Conservation (phyloP, 2,113 vertebrate species). For the Austrofundulus limnaeus region DNA sequence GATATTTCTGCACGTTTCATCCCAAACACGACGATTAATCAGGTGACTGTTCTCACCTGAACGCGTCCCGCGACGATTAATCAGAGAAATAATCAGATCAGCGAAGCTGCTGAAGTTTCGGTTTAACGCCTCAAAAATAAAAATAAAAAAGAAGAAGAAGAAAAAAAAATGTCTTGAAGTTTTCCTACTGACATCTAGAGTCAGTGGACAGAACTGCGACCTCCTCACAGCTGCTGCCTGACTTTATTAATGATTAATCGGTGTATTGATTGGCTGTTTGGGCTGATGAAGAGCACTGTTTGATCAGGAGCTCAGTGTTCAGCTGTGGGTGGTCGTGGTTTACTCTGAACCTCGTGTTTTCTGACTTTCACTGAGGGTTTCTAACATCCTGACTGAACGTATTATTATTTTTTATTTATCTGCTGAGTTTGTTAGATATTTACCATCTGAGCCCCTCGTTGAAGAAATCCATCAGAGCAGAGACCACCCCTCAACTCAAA, state of each 20-base stretch:
- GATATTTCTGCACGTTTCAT: background rate
- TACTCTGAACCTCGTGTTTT: slow-evolving; percentile 13
- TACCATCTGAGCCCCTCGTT: background rate
- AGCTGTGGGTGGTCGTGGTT: slow-evolving; percentile 18
- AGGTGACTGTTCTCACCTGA: slow-evolving; percentile 19
- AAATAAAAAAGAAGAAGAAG: slow-evolving; percentile 3
- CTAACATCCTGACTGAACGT: background rate
- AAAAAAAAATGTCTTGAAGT: background rate
- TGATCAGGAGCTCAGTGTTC: slow-evolving; percentile 48
- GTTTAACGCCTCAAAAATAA: slow-evolving; percentile 39
- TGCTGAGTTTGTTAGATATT: slow-evolving; percentile 2
- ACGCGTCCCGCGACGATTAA: background rate
- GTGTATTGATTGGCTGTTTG: slow-evolving; percentile 67
- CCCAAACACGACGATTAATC: background rate
- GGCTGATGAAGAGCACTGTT: slow-evolving; percentile 48
- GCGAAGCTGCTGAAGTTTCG: slow-evolving; percentile 18
- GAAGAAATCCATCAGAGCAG: slow-evolving; percentile 7
- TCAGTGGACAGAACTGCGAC: slow-evolving; percentile 16
- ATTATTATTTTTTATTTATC: background rate
- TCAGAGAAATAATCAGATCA: background rate
- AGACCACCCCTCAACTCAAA: background rate
- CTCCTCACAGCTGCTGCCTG: background rate
- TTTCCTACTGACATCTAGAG: slow-evolving; percentile 58
- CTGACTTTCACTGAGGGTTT: slow-evolving; percentile 11
- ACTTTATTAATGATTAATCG: slow-evolving; percentile 70